phyloP scores from a whole-genome alignment of 2,113 vertebrate genomes.

The Nannospalax galili region DNA sequence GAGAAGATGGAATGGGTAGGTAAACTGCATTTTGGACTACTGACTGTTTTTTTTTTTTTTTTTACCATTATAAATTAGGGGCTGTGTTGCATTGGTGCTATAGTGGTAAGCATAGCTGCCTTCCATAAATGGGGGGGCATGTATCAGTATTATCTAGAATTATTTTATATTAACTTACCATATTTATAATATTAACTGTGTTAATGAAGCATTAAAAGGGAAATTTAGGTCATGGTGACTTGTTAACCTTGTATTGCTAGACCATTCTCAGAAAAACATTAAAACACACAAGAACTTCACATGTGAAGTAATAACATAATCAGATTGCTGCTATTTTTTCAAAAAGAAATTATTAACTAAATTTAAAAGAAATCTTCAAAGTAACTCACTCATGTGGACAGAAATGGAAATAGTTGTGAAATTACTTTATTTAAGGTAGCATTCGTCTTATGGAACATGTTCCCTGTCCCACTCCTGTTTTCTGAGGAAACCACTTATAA shows the following conservation, averaged over 20 bases:
- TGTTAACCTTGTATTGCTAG: slow-evolving; percentile 32
- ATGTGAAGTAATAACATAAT: neutral
- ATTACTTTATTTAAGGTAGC: neutral
- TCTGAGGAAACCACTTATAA: neutral
- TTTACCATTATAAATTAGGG: neutral
- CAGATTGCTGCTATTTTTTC: neutral
- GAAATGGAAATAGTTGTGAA: neutral
- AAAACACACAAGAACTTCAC: slow-evolving; percentile 4
- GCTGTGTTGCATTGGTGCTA: too few relatives aligned
- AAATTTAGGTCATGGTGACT: neutral
- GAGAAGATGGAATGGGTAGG: neutral
- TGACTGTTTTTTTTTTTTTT: neutral
- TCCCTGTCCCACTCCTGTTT: neutral
- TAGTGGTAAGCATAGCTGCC: too few relatives aligned
- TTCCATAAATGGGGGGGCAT: too few relatives aligned
- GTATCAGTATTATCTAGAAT: neutral
- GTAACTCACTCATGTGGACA: neutral
- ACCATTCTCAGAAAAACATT: slow-evolving; percentile 37
- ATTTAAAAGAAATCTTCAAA: slow-evolving; percentile 44
- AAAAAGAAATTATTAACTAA: slow-evolving; percentile 15
- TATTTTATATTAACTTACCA: slow-evolving; percentile 12
- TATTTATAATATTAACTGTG: too few relatives aligned
- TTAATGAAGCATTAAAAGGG: neutral
- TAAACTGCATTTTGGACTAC: neutral
- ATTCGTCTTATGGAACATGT: neutral